A percentile compares a stretch with the other conserved stretches of the same genome.
phyloP scores from a whole-genome alignment of 1,140 invertebrate species.

The Sinonovacula constricta region DNA sequence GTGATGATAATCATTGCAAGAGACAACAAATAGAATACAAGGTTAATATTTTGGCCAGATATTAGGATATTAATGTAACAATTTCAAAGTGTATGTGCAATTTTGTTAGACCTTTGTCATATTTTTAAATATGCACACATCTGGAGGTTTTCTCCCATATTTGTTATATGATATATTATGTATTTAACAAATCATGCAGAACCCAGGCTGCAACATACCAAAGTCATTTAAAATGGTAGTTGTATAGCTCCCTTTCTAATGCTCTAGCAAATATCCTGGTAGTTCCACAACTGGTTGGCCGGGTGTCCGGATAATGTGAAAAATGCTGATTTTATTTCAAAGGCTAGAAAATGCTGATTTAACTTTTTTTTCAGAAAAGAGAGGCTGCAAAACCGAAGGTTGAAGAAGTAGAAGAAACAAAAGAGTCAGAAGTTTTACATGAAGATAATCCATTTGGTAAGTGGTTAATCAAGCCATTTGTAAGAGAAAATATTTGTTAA shows the following conservation, averaged over 20 bases:
- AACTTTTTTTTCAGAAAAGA: slow-evolving; percentile 61
- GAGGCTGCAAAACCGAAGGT: slow-evolving; percentile 75
- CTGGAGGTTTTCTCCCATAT: neutral
- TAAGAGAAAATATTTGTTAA: slow-evolving; percentile 15
- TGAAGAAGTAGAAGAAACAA: slow-evolving; percentile 79
- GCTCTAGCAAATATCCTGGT: too few relatives aligned
- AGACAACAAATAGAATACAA: slow-evolving; percentile 86
- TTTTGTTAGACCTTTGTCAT: neutral
- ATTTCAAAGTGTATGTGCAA: neutral
- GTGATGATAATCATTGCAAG: slow-evolving; percentile 91
- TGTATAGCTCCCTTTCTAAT: too few relatives aligned
- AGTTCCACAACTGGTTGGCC: too few relatives aligned
- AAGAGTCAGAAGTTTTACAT: slow-evolving; percentile 85
- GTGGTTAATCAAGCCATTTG: too few relatives aligned
- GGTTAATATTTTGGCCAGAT: slow-evolving; percentile 52
- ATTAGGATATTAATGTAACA: neutral
- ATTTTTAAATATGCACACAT: neutral
- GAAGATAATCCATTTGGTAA: slow-evolving; percentile 96
- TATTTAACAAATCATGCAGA: neutral
- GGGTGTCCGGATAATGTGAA: too few relatives aligned
- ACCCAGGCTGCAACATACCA: neutral
- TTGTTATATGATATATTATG: neutral
- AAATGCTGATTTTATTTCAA: neutral
- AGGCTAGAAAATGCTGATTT: neutral
- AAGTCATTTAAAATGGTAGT: neutral